Conservation (phyloP, 2,888 invertebrate genomes). For the Calameuta pallipes region DNA sequence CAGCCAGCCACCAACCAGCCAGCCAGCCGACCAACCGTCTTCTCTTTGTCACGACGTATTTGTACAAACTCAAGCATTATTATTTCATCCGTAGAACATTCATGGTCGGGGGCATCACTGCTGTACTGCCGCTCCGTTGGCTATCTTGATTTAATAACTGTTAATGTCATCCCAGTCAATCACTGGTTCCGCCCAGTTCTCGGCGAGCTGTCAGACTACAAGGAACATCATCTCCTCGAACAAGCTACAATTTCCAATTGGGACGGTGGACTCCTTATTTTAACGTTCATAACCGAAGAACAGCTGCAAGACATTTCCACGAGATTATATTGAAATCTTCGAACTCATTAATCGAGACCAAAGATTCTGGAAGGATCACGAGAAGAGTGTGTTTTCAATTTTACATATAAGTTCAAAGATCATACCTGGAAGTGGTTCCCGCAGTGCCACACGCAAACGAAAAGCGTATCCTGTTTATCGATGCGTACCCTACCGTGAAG, state of each 20-base stretch:
- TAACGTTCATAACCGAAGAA: neutral
- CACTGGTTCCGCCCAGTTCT: constrained; percentile 27
- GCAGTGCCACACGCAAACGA: neutral
- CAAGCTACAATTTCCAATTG: constrained; percentile 23
- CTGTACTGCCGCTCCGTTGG: constrained; percentile 1
- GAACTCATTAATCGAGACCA: neutral
- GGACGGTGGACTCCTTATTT: constrained; percentile 21
- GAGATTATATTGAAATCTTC: neutral
- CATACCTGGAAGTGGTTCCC: neutral
- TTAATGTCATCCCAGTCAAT: constrained; percentile 49
- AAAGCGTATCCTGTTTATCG: constrained; percentile 58
- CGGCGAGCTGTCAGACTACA: constrained; percentile 15
- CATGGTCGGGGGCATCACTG: neutral
- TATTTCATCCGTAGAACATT: constrained; percentile 33
- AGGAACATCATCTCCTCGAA: constrained; percentile 22
- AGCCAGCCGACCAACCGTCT: neutral
- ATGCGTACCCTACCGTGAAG: constrained; percentile 54
- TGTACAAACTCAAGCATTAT: constrained; percentile 42
- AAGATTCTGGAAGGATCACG: neutral
- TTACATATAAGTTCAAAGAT: neutral
- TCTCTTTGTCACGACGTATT: constrained; percentile 43
- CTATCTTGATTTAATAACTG: constrained; percentile 57
- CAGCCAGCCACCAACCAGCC: no score
- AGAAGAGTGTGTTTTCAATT: neutral
- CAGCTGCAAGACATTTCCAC: neutral